A percentile compares a stretch with the other conserved stretches of the same genome.
Evolutionary conservation across 2,888 invertebrate genomes (phyloP).

Genomic region (Galerucella nymphaeae): DNA sequence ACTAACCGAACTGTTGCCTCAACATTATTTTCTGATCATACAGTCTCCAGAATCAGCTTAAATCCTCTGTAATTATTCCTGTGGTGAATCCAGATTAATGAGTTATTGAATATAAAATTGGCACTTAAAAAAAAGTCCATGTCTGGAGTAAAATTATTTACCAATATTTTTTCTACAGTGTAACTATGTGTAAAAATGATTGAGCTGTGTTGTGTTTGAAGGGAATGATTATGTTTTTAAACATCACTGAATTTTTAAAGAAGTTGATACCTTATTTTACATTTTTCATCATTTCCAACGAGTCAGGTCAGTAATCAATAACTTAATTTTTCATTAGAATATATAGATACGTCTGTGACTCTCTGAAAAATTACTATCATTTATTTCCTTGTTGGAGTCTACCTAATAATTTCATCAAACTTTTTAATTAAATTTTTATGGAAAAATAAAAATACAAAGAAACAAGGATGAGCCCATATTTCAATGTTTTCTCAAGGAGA

Average conservation of each 20-base stretch:
- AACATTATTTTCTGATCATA: no score
- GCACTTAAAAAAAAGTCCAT: no score
- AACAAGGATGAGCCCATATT: no score
- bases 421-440: neutral
- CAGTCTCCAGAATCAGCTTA: no score
- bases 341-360: neutral
- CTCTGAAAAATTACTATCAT: neutral
- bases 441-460: neutral
- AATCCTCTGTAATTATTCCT: no score
- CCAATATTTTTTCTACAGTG: neutral
- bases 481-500: no score
- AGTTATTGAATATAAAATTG: no score
- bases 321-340: conserved; percentile 1
- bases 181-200: neutral
- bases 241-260: neutral
- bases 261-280: neutral
- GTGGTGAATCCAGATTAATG: no score
- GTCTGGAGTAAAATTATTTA: no score
- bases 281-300: neutral
- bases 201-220: neutral
- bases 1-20: no score
- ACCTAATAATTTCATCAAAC: neutral
- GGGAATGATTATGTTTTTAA: neutral
- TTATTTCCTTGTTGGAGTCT: neutral
- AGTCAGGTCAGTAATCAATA: neutral